A percentile compares a stretch with the other conserved stretches of the same genome.
Conservation (phyloP, 2,113 vertebrate genomes). For the Cryptomyrus ogoouensis region DNA sequence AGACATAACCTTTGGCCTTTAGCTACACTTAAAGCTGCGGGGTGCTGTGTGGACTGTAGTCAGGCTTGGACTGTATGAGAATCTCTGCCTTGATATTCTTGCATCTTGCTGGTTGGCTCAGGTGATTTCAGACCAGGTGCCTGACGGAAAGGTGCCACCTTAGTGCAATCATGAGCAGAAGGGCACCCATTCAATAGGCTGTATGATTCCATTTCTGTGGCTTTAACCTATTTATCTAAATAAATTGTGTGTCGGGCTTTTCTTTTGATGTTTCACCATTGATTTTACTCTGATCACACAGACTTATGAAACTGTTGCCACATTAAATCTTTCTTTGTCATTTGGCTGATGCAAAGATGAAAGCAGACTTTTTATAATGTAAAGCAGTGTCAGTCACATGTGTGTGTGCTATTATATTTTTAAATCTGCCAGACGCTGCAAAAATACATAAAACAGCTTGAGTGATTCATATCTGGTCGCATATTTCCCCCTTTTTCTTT, state of each 20-base stretch:
- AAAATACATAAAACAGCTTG: neutral
- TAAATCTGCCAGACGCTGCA: neutral
- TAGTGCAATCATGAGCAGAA: neutral
- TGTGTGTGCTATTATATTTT: neutral
- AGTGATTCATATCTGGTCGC: neutral
- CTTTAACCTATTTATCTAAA: neutral
- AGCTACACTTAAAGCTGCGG: neutral
- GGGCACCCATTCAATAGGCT: neutral
- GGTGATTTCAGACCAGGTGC: neutral
- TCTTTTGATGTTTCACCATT: neutral
- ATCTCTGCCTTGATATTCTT: neutral
- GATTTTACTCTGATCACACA: neutral
- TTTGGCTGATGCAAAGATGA: neutral
- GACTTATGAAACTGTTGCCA: neutral
- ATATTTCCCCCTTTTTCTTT: neutral
- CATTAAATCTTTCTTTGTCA: neutral
- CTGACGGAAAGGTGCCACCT: neutral
- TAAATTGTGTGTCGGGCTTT: neutral
- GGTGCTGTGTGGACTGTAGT: neutral
- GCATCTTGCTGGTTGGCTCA: neutral
- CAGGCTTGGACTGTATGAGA: neutral
- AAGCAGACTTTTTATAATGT: neutral
- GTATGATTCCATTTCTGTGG: neutral
- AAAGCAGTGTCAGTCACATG: neutral
- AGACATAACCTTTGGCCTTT: neutral